Percentiles rank a stretch among this genome's conserved stretches.
Conservation (phyloP, 2,113 vertebrate species). For the Notarius lentiginosus region DNA sequence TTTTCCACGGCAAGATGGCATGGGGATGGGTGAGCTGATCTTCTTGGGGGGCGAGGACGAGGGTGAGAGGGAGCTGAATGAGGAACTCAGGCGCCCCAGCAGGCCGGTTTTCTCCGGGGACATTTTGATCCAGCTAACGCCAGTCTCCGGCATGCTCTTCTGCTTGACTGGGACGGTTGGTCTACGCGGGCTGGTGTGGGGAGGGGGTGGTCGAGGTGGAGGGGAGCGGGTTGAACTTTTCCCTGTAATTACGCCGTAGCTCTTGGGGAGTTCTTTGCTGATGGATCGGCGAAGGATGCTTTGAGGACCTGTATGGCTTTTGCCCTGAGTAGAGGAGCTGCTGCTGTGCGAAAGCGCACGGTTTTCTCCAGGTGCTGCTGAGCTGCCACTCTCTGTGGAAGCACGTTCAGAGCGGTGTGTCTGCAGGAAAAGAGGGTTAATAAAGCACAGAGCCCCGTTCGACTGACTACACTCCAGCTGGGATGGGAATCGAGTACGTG, state of each 20-base stretch:
- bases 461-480: conserved; percentile 87
- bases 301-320: background rate
- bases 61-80: conserved; percentile 58
- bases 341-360: background rate
- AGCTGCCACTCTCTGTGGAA: conserved; percentile 38
- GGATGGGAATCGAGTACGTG: conserved; percentile 82
- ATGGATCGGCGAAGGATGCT: background rate
- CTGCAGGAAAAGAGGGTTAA: conserved; percentile 93
- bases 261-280: background rate
- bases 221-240: conserved; percentile 46
- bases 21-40: conserved; percentile 69
- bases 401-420: conserved; percentile 78
- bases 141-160: conserved; percentile 81
- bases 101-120: conserved; percentile 64
- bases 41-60: conserved; percentile 67
- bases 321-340: conserved; percentile 3
- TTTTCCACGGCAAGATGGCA: conserved; percentile 76
- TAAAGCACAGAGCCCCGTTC: conserved; percentile 91
- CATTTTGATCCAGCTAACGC: conserved; percentile 63
- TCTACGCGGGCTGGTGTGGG: conserved; percentile 17
- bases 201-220: conserved; percentile 64
- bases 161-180: conserved; percentile 56
- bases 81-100: conserved; percentile 64
- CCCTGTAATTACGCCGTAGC: background rate
- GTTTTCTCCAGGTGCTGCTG: conserved; percentile 6